Evolutionary conservation across 2,888 invertebrate genomes (phyloP).

Genomic region (Philereme vetulata): DNA sequence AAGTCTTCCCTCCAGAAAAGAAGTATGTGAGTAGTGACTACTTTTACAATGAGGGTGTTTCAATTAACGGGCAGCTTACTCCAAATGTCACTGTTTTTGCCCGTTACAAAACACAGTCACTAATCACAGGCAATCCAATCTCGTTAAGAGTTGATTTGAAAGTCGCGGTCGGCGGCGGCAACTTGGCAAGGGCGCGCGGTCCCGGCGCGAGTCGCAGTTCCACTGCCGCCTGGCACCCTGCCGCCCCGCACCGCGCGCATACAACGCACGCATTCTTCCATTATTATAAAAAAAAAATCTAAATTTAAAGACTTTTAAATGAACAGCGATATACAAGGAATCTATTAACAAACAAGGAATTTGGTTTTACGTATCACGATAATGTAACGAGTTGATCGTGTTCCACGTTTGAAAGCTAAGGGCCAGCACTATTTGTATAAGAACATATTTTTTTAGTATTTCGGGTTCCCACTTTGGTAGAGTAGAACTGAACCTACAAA

Average conservation of each 20-base stretch:
- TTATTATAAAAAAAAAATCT: slow-evolving; percentile 19
- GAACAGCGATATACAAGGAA: too few species aligned
- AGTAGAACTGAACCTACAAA: too few species aligned
- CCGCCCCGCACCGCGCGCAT: slow-evolving; percentile 53
- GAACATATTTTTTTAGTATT: too few species aligned
- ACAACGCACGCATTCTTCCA: slow-evolving; percentile 38
- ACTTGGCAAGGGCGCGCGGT: slow-evolving; percentile 56
- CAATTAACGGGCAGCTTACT: neutral
- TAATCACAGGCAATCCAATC: slow-evolving; percentile 51
- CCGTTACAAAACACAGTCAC: slow-evolving; percentile 43
- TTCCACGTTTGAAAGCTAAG: too few species aligned
- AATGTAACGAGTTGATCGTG: too few species aligned
- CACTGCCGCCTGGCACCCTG: slow-evolving; percentile 63
- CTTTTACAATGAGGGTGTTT: neutral
- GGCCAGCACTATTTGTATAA: too few species aligned
- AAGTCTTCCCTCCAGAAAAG: slow-evolving; percentile 5
- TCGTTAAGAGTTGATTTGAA: slow-evolving; percentile 41
- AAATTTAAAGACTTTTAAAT: neutral
- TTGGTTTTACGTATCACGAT: too few species aligned
- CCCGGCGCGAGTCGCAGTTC: slow-evolving; percentile 63
- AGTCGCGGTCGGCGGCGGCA: slow-evolving; percentile 34
- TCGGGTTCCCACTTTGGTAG: too few species aligned
- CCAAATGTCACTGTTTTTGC: slow-evolving; percentile 3
- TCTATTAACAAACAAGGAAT: too few species aligned
- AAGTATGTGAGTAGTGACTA: neutral